Percentiles rank a stretch among this genome's conserved stretches.
phyloP scores from a whole-genome alignment of 2,888 invertebrate species.

The Hoplodrina ambigua region DNA sequence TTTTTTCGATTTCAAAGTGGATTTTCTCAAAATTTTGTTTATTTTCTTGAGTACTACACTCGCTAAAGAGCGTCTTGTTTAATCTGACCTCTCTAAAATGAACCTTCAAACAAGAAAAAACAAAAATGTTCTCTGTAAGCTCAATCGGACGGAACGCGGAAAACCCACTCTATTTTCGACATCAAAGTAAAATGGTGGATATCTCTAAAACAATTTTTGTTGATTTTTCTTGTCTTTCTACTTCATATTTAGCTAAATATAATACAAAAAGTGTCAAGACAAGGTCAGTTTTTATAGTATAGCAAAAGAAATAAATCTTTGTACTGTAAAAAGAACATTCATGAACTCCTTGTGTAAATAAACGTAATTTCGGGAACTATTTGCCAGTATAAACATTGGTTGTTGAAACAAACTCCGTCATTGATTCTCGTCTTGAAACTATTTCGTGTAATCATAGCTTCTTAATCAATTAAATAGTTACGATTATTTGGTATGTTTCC shows the following conservation, averaged over 20 bases:
- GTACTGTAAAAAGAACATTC: constrained; percentile 42
- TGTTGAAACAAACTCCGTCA: constrained; percentile 24
- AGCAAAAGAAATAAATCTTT: constrained; percentile 35
- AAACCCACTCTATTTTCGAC: neutral
- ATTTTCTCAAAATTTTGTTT: no score
- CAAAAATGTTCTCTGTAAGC: neutral
- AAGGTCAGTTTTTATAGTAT: constrained; percentile 28
- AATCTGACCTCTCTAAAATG: neutral
- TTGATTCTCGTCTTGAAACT: constrained; percentile 28
- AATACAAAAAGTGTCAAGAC: constrained; percentile 26
- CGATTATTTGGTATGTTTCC: constrained; percentile 27
- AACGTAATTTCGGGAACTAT: constrained; percentile 41
- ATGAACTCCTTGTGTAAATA: constrained; percentile 44
- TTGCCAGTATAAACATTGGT: constrained; percentile 28
- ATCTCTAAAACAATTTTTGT: constrained; percentile 12
- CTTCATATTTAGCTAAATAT: constrained; percentile 11
- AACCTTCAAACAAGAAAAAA: neutral
- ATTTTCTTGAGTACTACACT: no score
- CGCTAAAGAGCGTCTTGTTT: no score
- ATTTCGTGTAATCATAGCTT: constrained; percentile 22
- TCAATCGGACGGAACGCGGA: neutral
- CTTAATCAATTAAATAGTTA: constrained; percentile 27
- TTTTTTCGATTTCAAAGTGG: no score
- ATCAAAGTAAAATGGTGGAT: constrained; percentile 29
- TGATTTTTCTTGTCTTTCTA: constrained; percentile 17